phyloP scores from a whole-genome alignment of 2,888 invertebrate species.

The Dicycla oo region DNA sequence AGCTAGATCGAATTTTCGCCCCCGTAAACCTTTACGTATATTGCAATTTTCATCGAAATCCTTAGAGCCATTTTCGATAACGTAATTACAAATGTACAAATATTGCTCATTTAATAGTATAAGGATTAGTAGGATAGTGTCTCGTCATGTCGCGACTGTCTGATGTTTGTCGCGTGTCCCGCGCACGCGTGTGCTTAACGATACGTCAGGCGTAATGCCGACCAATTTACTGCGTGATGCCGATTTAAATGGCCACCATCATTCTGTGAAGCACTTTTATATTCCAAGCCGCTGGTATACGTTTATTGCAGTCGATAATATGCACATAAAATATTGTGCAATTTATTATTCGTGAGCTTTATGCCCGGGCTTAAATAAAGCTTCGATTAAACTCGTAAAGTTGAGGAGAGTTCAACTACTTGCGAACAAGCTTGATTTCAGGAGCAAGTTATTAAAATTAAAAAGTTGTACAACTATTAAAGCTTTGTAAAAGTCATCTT shows the following conservation, averaged over 20 bases:
- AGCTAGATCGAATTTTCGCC: too few relatives aligned
- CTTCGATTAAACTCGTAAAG: constrained; percentile 32
- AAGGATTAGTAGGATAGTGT: not conserved
- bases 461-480: constrained; percentile 27
- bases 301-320: constrained; percentile 49
- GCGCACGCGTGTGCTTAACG: constrained; percentile 21
- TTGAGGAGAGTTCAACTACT: constrained; percentile 2
- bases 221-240: constrained; percentile 23
- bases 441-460: constrained; percentile 5
- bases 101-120: too few relatives aligned
- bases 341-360: constrained; percentile 47
- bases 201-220: constrained; percentile 27
- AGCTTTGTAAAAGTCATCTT: constrained; percentile 14
- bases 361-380: constrained; percentile 35
- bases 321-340: constrained; percentile 45
- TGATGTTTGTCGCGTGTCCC: too few relatives aligned
- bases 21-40: too few relatives aligned
- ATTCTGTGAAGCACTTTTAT: constrained; percentile 44
- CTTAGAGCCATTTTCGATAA: too few relatives aligned
- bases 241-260: constrained; percentile 43
- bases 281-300: constrained; percentile 30
- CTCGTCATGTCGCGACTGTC: not conserved
- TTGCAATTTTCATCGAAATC: too few relatives aligned
- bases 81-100: too few relatives aligned
- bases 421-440: constrained; percentile 21